Evolutionary conservation across 2,888 invertebrate species (phyloP).

Genomic region (Tipula vernalis): DNA sequence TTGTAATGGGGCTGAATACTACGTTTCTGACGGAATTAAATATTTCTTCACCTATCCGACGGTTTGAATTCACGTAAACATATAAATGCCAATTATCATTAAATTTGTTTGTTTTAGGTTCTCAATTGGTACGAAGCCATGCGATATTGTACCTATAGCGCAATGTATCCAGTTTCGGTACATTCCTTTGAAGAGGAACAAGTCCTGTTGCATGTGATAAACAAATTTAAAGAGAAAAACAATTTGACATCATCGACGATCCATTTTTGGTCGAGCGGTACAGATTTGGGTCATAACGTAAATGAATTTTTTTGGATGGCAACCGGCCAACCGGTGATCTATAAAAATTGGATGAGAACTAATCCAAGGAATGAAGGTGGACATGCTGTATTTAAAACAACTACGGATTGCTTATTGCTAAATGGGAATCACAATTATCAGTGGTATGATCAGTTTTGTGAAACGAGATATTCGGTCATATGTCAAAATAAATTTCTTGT

Average conservation of each 20-base stretch:
- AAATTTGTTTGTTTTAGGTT: not conserved
- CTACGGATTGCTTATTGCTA: not conserved
- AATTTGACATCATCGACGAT: too few species aligned
- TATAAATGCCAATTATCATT: not conserved
- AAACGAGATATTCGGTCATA: not conserved
- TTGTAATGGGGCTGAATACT: not conserved
- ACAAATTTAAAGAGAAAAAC: too few species aligned
- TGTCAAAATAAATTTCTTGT: not conserved
- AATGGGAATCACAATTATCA: not conserved
- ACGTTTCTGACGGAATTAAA: not conserved
- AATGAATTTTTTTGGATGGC: too few species aligned
- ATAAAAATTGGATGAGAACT: too few species aligned
- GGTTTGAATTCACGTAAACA: not conserved
- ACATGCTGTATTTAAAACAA: too few species aligned
- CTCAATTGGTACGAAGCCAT: not conserved
- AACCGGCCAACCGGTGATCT: too few species aligned
- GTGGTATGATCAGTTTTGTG: not conserved
- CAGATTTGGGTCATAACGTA: too few species aligned
- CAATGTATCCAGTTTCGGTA: not conserved
- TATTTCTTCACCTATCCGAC: not conserved
- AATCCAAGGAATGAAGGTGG: too few species aligned
- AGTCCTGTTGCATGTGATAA: not conserved
- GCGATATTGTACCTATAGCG: not conserved
- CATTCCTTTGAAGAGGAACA: not conserved
- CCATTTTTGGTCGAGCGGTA: too few species aligned